Evolutionary conservation across 2,797 vertebrate species (phyloP).

Genomic region (Natrix natrix): DNA sequence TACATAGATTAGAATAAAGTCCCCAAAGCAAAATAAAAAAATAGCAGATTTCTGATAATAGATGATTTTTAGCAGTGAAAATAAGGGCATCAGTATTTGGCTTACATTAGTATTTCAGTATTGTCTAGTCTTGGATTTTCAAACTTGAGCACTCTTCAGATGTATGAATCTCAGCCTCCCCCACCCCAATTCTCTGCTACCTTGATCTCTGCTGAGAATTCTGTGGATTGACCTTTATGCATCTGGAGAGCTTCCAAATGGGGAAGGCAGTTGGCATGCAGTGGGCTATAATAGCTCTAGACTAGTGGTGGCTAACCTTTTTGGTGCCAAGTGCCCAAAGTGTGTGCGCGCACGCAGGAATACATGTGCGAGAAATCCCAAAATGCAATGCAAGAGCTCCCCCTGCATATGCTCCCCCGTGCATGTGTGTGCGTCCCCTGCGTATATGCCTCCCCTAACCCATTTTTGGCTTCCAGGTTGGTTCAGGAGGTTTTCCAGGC

Average conservation of each 20-base stretch:
- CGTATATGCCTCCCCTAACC: too few relatives aligned
- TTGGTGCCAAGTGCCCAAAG: too few relatives aligned
- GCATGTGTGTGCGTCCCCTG: too few relatives aligned
- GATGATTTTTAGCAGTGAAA: neutral
- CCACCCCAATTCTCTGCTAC: neutral
- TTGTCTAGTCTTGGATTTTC: neutral
- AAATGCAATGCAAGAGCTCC: too few relatives aligned
- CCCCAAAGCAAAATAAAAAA: neutral
- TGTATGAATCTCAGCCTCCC: neutral
- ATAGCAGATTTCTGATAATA: neutral
- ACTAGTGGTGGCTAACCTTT: neutral
- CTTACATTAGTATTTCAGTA: neutral
- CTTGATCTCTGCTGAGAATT: neutral
- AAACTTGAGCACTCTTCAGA: neutral
- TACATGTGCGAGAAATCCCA: too few relatives aligned
- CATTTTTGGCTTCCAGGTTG: too few relatives aligned
- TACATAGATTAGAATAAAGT: neutral
- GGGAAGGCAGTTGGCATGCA: neutral
- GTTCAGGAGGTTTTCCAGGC: too few relatives aligned
- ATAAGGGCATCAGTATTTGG: neutral
- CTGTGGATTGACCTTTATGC: neutral
- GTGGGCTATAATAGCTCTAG: neutral
- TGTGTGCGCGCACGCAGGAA: too few relatives aligned
- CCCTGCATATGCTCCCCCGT: too few relatives aligned
- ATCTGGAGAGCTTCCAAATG: neutral